Evolutionary conservation across 2,797 vertebrate species (phyloP).

Genomic region (Parauchenoglanis ngamensis): DNA sequence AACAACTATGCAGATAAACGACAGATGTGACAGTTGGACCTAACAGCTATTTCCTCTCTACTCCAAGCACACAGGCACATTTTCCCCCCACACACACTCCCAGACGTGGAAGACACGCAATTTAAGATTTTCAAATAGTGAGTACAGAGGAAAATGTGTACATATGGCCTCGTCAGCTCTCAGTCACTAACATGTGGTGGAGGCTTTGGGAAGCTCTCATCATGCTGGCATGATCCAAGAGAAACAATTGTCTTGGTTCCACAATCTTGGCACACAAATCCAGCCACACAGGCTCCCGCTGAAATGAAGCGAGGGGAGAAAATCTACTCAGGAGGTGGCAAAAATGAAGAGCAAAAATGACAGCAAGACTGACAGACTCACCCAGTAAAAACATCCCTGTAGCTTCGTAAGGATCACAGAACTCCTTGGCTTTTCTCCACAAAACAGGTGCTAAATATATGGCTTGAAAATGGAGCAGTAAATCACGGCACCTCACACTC

Average conservation of each 20-base stretch:
- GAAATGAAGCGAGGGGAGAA: constrained; percentile 30
- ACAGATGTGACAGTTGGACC: constrained; percentile 45
- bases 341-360: constrained; percentile 42
- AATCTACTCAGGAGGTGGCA: constrained; percentile 29
- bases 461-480: constrained; percentile 27
- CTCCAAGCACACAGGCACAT: constrained; percentile 40
- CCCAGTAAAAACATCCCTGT: constrained; percentile 76
- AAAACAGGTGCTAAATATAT: constrained; percentile 45
- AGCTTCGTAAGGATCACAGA: constrained; percentile 41
- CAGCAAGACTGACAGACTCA: constrained; percentile 65
- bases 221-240: constrained; percentile 30
- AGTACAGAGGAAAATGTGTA: constrained; percentile 41
- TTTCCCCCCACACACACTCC: constrained; percentile 34
- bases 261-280: constrained; percentile 37
- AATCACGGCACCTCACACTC: constrained; percentile 32
- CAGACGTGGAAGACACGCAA: constrained; percentile 22
- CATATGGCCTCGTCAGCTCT: constrained; percentile 30
- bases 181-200: constrained; percentile 36
- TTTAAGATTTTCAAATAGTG: constrained; percentile 39
- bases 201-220: constrained; percentile 36
- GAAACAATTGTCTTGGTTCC: constrained; percentile 44
- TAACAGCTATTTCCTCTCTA: constrained; percentile 24
- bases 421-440: constrained; percentile 25
- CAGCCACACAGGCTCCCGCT: constrained; percentile 37
- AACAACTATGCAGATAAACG: constrained; percentile 26